Evolutionary conservation across 2,888 invertebrate genomes (phyloP).

Genomic region (Cynaeus angustus): DNA sequence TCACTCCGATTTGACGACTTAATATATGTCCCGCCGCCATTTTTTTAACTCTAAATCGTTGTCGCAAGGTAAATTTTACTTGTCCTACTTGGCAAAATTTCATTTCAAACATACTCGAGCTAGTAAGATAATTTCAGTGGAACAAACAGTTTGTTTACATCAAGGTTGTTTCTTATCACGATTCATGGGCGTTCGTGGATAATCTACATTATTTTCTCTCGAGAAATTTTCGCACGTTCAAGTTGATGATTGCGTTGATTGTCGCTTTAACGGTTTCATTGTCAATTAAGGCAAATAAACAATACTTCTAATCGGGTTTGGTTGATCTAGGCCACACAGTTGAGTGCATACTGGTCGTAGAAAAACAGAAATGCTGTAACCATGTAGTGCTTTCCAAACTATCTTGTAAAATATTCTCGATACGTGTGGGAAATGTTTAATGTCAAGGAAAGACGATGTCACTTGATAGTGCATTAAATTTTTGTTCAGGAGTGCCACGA

Average conservation of each 20-base stretch:
- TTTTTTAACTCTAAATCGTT: constrained; percentile 3
- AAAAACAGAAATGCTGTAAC: constrained; percentile 27
- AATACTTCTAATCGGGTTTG: constrained; percentile 34
- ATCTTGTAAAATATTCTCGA: constrained; percentile 25
- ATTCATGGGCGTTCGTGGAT: constrained; percentile 5
- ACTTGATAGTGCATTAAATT: constrained; percentile 11
- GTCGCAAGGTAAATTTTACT: constrained; percentile 13
- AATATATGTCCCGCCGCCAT: neutral
- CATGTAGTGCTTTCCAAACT: constrained; percentile 32
- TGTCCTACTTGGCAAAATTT: constrained; percentile 34
- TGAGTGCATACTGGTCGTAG: constrained; percentile 34
- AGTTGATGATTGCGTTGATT: constrained; percentile 16
- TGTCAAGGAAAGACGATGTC: constrained; percentile 15
- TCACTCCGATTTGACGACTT: neutral
- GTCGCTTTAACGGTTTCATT: constrained; percentile 39
- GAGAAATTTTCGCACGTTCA: constrained; percentile 31
- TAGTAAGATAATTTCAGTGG: constrained; percentile 9
- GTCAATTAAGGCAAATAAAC: constrained; percentile 40
- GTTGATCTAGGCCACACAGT: constrained; percentile 40
- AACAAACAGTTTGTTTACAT: too few relatives aligned
- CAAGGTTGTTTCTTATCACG: too few relatives aligned
- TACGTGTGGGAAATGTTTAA: constrained; percentile 16
- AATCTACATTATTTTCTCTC: constrained; percentile 9
- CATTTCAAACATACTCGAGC: constrained; percentile 16
- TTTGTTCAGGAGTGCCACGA: constrained; percentile 3